Conservation (phyloP, 1,140 invertebrate genomes). For the Bombus superbus region DNA sequence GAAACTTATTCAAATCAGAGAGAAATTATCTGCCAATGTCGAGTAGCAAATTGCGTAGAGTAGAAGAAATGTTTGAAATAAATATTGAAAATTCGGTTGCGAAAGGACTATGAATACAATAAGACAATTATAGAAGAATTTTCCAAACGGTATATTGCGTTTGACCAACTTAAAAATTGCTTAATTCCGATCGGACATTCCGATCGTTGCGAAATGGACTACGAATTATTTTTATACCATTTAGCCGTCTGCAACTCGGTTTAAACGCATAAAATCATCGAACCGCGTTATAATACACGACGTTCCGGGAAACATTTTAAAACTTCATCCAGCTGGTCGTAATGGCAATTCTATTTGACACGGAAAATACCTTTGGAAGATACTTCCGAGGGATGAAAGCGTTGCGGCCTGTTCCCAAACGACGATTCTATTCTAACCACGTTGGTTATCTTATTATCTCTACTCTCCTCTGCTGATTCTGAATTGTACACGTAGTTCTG, state of each 20-base stretch:
- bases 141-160: no score
- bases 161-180: no score
- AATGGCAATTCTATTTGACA: conserved; percentile 41
- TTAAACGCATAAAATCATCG: neutral
- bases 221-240: neutral
- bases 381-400: conserved; percentile 32
- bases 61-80: no score
- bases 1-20: no score
- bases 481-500: conserved; percentile 59
- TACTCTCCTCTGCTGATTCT: conserved; percentile 52
- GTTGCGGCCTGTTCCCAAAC: conserved; percentile 47
- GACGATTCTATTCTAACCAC: conserved; percentile 57
- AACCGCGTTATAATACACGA: neutral
- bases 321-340: neutral
- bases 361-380: conserved; percentile 38
- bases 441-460: conserved; percentile 66
- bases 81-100: no score
- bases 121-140: no score
- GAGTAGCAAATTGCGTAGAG: no score
- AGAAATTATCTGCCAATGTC: no score
- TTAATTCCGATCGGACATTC: neutral
- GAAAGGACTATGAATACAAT: no score
- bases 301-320: neutral
- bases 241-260: neutral
- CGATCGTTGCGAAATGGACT: neutral